Evolutionary conservation across 2,113 vertebrate genomes (phyloP).

Genomic region (Spea multiplicata): DNA sequence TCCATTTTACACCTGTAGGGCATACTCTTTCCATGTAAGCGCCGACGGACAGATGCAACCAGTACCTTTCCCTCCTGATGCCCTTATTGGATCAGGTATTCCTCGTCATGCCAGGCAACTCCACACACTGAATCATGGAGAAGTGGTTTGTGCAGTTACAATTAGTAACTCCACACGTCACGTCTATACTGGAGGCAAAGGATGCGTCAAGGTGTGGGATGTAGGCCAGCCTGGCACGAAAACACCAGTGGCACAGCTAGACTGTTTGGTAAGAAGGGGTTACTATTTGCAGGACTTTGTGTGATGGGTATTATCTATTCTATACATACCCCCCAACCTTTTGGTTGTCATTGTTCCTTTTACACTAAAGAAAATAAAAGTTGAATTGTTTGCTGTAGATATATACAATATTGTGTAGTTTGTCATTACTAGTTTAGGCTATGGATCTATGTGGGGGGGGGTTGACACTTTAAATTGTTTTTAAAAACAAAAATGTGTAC

Average conservation of each 20-base stretch:
- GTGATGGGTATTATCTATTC: no score
- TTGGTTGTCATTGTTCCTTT: no score
- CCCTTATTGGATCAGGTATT: constrained; percentile 76
- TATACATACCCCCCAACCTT: no score
- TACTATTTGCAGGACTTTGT: no score
- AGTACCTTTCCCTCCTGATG: constrained; percentile 81
- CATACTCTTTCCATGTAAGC: constrained; percentile 82
- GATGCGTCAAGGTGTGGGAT: constrained; percentile 91
- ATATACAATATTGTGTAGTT: no score
- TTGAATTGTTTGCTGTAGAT: no score
- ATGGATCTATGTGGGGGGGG: no score
- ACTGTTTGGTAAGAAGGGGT: constrained; percentile 72
- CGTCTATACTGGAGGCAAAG: constrained; percentile 86
- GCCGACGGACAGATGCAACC: constrained; percentile 91
- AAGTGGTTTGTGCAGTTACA: constrained; percentile 88
- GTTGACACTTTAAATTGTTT: no score
- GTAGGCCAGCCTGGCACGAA: constrained; percentile 86
- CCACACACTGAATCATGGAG: constrained; percentile 82
- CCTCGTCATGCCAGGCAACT: constrained; percentile 80
- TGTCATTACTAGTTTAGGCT: no score
- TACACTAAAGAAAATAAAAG: no score
- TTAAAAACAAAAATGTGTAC: no score
- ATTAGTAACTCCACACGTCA: constrained; percentile 84
- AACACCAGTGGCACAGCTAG: constrained; percentile 82
- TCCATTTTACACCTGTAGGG: constrained; percentile 54